phyloP scores from a whole-genome alignment of 2,113 vertebrate genomes.

The Colaptes auratus region DNA sequence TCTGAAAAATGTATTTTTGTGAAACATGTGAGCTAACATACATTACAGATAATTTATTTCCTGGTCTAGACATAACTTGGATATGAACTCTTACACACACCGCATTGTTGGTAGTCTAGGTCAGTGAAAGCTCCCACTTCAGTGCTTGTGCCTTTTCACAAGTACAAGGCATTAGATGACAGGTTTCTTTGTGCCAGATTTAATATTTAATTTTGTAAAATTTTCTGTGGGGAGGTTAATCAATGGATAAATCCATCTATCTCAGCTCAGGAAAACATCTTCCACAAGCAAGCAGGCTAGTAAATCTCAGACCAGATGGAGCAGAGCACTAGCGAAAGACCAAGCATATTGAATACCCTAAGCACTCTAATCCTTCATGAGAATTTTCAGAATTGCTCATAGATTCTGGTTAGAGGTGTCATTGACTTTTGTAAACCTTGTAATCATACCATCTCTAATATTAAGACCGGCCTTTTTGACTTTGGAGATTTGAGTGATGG shows the following conservation, averaged over 20 bases:
- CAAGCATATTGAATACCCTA: neutral
- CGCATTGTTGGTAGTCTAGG: neutral
- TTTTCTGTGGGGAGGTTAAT: neutral
- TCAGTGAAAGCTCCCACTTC: neutral
- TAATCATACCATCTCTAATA: neutral
- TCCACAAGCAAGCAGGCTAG: neutral
- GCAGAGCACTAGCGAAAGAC: neutral
- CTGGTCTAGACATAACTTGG: neutral
- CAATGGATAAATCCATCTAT: neutral
- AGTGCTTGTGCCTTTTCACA: neutral
- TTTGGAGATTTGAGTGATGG: neutral
- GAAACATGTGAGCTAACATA: neutral
- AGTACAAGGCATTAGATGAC: neutral
- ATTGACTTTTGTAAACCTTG: neutral
- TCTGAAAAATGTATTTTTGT: neutral
- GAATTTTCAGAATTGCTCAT: neutral
- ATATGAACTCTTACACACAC: fast-evolving
- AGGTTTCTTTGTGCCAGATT: neutral
- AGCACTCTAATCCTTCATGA: neutral
- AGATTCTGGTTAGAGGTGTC: neutral
- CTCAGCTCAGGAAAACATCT: neutral
- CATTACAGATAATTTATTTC: neutral
- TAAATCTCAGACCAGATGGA: neutral
- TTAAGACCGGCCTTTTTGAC: neutral
- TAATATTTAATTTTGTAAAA: neutral